Evolutionary conservation across 2,797 vertebrate genomes (phyloP), one percentile per base, ranked within the genome.

Genomic region (Poliocrania exsul): DNA sequence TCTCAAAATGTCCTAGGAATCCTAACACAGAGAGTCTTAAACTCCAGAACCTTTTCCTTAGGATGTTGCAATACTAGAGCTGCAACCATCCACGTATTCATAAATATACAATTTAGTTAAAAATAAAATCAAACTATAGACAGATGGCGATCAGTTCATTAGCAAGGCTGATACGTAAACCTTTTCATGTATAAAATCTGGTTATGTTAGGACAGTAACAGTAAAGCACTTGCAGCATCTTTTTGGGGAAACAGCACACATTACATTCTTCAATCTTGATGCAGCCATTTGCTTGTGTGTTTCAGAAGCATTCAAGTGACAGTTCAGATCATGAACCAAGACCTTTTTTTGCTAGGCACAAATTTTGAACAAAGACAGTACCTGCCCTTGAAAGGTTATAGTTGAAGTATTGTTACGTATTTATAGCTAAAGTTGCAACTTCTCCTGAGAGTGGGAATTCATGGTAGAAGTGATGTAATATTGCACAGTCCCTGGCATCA

Each of bases 341-440:
- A 62, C 25, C 7, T 23, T 37, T 82, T 66, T 65, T 11, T 82
- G 46, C 50, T 54, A 35, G 12, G 25, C 28, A 66, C 46, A 64
- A 10, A 62, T 64, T 77, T 70, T 81, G 31, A 71, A n/a, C 23
- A 38, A 69, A 75, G 66, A 33, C 37, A 53, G 3, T 67, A 57
- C 24, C 35, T 80, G 31, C 16, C 56, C 70, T 60, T 70, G 33
- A 75, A 67, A 84, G 44, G 11, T 66, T 65, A 47, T 24, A 64
- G 35, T 60, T 0, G 0, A 88, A 77, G 8, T n/a, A 37, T 33
- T 74, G 15, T 31, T 86, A 24, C 1, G 0, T 69, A 66, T 57
- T 83, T 53, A 17, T 49, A 49, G 33, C 60, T 90, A 54, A 79
- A 79, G 21, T 82, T 87, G 11, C 10, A 47, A 4, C 33, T 91